Evolutionary conservation across 2,888 invertebrate genomes (phyloP), one percentile per base, ranked within the genome.

Genomic region (Mellilla xanthometata): DNA sequence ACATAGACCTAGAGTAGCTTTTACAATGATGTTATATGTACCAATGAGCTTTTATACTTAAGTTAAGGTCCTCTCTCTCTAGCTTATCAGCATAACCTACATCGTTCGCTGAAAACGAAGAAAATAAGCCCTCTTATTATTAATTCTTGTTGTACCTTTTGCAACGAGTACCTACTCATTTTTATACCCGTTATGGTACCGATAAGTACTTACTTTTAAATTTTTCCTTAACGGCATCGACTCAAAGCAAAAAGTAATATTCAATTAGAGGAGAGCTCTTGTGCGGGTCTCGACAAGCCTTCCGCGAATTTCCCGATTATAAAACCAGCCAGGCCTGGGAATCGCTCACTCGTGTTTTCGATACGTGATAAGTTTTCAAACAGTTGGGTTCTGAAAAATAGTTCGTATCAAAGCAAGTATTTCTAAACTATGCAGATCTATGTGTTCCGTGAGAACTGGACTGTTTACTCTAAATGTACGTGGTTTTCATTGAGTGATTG

Each of bases 251-350:
- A 47, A 43, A 46, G 24, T 45, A 30, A 27, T 43, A 42, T 48
- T 54, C 39, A 39, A 56, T 52, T 54, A 44, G 38, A 50, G 42
- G 39, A 45, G 46, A 50, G 40, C 31, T 50, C 47, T 52, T 47
- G 44, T 54, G 53, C 59, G 57, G 52, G 52, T 52, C 52, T 47
- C 49, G 39, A 40, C 58, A 60, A 63, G 54, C 74, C 80, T 84
- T 86, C 84, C 76, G 70, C 78, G 84, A 83, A 84, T 76, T 79
- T 82, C 67, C 78, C 70, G 72, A 74, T 76, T 72, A 73, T 61
- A 65, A 68, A 80, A 81, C 76, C 76, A 72, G 76, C 70, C 68
- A 74, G 68, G 68, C 66, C 58, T 71, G 71, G 56, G 68, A 74
- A 75, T 68, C 56, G 62, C 50, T 56, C 58, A 52, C 53, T 61